Percentiles rank a stretch among this genome's conserved stretches.
These are phyloP conservation scores for Patiria pectinifera DNA, from an alignment of 53 echinoderm and acorn worm genomes.

Conservation along the genomic window DNA sequence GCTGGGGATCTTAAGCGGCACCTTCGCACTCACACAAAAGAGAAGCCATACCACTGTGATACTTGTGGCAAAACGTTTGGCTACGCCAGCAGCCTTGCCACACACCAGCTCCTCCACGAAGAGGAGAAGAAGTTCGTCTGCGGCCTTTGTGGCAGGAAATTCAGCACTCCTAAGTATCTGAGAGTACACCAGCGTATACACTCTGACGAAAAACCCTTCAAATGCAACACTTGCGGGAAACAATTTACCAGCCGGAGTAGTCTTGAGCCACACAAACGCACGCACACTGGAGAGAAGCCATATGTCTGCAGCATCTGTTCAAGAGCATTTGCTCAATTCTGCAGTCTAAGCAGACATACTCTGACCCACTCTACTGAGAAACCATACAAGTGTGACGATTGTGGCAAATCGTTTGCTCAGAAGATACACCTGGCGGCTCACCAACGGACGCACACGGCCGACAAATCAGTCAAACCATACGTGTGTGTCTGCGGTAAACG, in stretches of 20 bases:
- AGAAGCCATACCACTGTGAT: constrained; percentile 18
- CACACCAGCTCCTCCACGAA: constrained; percentile 38
- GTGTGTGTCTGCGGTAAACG: not conserved
- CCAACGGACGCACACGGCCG: not conserved
- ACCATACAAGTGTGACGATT: constrained; percentile 20
- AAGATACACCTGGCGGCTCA: not conserved
- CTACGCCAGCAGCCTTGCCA: constrained; percentile 30
- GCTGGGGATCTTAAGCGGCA: constrained; percentile 20
- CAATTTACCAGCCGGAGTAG: constrained; percentile 18
- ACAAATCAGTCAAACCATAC: not conserved
- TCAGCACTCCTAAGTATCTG: constrained; percentile 21
- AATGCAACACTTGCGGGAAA: constrained; percentile 24
- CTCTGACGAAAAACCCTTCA: constrained; percentile 9
- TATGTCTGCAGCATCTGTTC: constrained; percentile 35
- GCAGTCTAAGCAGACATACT: constrained; percentile 14
- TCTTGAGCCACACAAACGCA: constrained; percentile 28
- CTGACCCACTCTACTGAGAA: constrained; percentile 23
- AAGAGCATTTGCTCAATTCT: not conserved
- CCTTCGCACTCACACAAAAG: constrained; percentile 34
- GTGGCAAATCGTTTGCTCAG: constrained; percentile 27
- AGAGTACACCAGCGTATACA: constrained; percentile 39
- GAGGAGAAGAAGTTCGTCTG: constrained; percentile 8
- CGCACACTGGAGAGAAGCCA: constrained; percentile 51
- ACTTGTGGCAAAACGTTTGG: constrained; percentile 30
- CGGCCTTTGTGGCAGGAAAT: constrained; percentile 26